A percentile compares a stretch with the other conserved stretches of the same genome.
Evolutionary conservation across 35 echinoderm and acorn worm species (phyloP).

Genomic region (Lytechinus pictus): DNA sequence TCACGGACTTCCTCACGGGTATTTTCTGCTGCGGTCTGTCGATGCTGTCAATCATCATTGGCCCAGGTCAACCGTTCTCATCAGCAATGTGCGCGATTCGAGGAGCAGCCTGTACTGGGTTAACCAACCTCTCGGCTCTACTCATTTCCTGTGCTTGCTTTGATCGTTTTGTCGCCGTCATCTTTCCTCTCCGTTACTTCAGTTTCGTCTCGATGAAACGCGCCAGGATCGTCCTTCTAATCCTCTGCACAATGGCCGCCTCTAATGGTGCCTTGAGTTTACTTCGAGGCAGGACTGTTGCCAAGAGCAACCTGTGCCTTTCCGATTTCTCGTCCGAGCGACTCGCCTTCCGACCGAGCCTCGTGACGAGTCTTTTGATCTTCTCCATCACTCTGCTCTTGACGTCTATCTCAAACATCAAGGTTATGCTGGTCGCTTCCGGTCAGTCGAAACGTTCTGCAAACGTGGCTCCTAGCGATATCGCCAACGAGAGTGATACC

Average conservation of each 20-base stretch:
- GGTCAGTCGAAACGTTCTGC: constrained; percentile 21
- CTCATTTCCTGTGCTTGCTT: constrained; percentile 41
- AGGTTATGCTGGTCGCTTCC: not conserved
- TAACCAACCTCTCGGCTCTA: constrained; percentile 32
- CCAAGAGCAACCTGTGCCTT: constrained; percentile 33
- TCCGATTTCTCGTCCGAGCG: constrained; percentile 36
- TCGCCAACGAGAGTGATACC: not conserved
- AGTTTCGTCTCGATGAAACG: not conserved
- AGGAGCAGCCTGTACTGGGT: constrained; percentile 36
- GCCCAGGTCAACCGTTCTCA: not conserved
- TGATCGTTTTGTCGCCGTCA: constrained; percentile 25
- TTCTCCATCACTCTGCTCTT: constrained; percentile 13
- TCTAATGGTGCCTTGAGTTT: not conserved
- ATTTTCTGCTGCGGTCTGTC: constrained; percentile 27
- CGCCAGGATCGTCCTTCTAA: not conserved
- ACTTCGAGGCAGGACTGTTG: constrained; percentile 26
- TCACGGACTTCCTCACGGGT: constrained; percentile 29
- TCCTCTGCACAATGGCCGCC: not conserved
- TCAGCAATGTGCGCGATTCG: constrained; percentile 15
- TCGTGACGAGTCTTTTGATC: constrained; percentile 34
- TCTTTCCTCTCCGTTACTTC: constrained; percentile 17
- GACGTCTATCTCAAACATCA: constrained; percentile 25
- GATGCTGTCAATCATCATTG: not conserved
- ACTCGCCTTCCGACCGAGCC: constrained; percentile 44
- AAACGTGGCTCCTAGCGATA: not conserved